phyloP scores from a whole-genome alignment of 2,113 vertebrate genomes.

The Neodon shergylaensis region DNA sequence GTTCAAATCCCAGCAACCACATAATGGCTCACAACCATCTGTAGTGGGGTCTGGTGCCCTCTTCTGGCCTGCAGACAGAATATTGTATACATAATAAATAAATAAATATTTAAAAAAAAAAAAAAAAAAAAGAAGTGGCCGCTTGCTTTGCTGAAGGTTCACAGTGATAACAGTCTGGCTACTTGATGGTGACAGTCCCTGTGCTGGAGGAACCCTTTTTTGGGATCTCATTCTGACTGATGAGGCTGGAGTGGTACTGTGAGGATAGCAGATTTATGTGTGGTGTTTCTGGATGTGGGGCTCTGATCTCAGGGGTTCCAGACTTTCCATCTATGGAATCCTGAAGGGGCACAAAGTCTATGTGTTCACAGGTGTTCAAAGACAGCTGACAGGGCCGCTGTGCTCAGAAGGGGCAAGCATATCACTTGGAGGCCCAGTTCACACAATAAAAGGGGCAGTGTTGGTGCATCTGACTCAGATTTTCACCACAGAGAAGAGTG shows the following conservation, averaged over 20 bases:
- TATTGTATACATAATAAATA: no score
- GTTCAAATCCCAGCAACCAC: no score
- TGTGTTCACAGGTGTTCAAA: neutral
- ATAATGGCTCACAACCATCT: no score
- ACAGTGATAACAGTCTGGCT: neutral
- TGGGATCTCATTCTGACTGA: neutral
- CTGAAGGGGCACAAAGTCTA: neutral
- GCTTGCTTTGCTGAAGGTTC: neutral
- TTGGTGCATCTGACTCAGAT: neutral
- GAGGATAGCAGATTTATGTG: neutral
- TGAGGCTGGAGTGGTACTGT: neutral
- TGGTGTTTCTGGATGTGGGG: neutral
- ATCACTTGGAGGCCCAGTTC: neutral
- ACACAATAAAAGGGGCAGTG: neutral
- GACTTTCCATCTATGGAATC: constrained; percentile 23
- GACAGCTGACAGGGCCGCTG: neutral
- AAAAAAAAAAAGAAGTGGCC: no score
- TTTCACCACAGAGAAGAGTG: neutral
- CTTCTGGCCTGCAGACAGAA: no score
- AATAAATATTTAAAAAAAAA: no score
- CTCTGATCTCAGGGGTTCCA: neutral
- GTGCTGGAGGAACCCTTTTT: neutral
- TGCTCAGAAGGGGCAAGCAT: neutral
- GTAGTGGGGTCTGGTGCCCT: no score
- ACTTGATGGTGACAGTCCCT: neutral